A percentile compares a stretch with the other conserved stretches of the same genome.
Conservation (phyloP, 30 jellyfish, hydroid and myxozoan genomes). For the Rhopilema esculentum region DNA sequence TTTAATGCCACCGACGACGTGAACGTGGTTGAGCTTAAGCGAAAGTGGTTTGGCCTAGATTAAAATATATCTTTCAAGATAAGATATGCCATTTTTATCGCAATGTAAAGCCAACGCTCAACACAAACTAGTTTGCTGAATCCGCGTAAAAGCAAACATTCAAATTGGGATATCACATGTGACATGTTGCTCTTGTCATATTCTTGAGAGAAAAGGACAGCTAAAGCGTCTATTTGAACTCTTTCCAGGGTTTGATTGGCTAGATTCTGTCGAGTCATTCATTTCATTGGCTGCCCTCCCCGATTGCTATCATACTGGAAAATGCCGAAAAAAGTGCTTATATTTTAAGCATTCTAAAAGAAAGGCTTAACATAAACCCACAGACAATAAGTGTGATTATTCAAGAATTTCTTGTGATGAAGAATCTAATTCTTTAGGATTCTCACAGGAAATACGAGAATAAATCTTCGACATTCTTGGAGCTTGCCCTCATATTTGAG, state of each 20-base stretch:
- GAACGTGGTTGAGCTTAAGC: neutral
- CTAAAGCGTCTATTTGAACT: neutral
- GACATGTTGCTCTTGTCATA: no score
- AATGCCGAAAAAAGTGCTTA: neutral
- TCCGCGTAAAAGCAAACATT: neutral
- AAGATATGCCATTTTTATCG: neutral
- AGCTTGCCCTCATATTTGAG: neutral
- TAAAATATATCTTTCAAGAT: neutral
- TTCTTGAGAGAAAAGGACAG: no score
- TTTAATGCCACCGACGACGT: neutral
- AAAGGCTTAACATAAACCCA: neutral
- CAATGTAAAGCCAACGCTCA: neutral
- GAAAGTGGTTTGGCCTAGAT: neutral
- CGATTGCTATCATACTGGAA: neutral
- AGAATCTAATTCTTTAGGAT: neutral
- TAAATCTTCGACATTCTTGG: neutral
- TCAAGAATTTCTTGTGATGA: neutral
- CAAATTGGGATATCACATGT: neutral
- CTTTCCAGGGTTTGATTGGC: neutral
- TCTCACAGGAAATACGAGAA: neutral
- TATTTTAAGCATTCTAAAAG: neutral
- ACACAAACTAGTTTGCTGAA: neutral
- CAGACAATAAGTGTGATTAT: neutral
- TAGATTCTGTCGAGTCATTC: neutral
- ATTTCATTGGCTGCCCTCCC: neutral